Base-by-base conservation (phyloP, 2,797 vertebrate genomes). In the Halcyon chelicuti region DNA sequence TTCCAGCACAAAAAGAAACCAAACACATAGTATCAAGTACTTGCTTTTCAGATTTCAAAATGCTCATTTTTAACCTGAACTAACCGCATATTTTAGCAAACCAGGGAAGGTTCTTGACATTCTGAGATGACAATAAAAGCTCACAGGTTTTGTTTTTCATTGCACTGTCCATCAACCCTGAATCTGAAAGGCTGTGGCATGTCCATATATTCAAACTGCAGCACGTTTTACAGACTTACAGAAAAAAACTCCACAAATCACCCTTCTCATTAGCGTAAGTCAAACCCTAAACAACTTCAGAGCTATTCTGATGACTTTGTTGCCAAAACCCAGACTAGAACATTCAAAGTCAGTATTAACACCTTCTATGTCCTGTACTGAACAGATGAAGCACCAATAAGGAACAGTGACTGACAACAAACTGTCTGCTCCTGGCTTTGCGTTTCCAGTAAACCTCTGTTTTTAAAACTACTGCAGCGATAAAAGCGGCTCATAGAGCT, bases 241-340 rank as follows among this genome's bases (percentile, higher is more conserved):
- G 40, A n/a, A 80, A 80, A 72, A 66, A 4, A 2, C 22, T 72
- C 37, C 40, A 23, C 16, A 57, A 52, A 67, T 16, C 51, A 57
- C 66, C 29, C 9, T 55, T 62, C 42, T 86, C 16, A 23, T 37
- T n/a, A 39, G 25, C 14, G 3, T 21, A 79, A 55, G 22, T 55
- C 75, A 88, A 14, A 8, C 14, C 9, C 8, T 65, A 29, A 88
- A 65, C 26, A 57, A 31, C 33, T 57, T 29, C 2, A 5, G 46
- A 0, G 1, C 37, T 72, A 26, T 47, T 66, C 51, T 31, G 20
- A 52, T 37, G 10, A 33, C 26, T 85, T 62, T 0, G 1, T 23
- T 67, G 49, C 26, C 72, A 68, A 81, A 63, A 51, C 9, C 14
- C 19, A 57, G 19, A 37, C 31, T 17, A 40, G 26, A 63, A 21